Evolutionary conservation across 1,140 invertebrate genomes (phyloP).

Genomic region (Sitobion miscanthi): DNA sequence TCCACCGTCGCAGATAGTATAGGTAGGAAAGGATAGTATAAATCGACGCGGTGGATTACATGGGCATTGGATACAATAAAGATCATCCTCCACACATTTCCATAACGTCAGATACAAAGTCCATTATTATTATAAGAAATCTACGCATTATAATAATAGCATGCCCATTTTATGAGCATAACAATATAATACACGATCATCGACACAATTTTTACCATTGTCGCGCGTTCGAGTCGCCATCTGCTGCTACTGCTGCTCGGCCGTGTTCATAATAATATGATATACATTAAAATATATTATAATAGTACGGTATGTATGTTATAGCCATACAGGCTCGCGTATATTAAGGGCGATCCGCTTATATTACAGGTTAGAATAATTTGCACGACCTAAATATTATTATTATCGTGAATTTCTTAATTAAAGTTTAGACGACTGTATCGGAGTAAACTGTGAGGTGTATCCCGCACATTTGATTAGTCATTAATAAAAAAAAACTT

Average conservation of each 20-base stretch:
- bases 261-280: background rate
- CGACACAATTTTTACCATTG: constrained; percentile 11
- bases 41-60: background rate
- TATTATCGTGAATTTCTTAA: background rate
- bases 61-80: background rate
- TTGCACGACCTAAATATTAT: background rate
- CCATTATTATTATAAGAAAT: background rate
- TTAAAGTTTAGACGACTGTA: background rate
- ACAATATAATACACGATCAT: background rate
- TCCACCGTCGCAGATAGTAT: background rate
- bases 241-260: background rate
- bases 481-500: background rate
- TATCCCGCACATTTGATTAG: background rate
- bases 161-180: background rate
- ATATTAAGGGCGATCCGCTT: background rate
- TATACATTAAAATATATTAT: background rate
- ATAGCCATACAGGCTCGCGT: too few species aligned
- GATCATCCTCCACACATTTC: background rate
- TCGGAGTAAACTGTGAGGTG: background rate
- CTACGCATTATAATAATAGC: background rate
- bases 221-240: background rate
- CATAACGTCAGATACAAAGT: background rate
- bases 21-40: background rate
- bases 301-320: too few species aligned
- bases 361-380: background rate